These are phyloP conservation scores for Sphaerodactylus townsendi DNA, from an alignment of 2,113 vertebrate genomes.

Conservation along the genomic window DNA sequence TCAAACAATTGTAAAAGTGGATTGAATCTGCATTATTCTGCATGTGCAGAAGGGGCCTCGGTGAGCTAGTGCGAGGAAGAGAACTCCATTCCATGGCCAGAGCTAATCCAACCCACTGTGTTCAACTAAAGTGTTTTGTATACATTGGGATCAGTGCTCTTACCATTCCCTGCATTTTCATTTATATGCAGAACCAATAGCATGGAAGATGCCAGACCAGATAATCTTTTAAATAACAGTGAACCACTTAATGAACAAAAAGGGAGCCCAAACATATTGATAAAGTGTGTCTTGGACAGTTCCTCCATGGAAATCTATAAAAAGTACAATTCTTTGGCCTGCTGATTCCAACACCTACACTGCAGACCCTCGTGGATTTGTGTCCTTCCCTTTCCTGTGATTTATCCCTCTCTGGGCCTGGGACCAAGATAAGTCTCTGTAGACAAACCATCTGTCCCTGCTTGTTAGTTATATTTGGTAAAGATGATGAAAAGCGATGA, in stretches of 20 bases:
- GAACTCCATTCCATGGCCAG: too few relatives aligned
- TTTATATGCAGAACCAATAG: too few relatives aligned
- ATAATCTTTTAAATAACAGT: background rate
- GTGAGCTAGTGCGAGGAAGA: too few relatives aligned
- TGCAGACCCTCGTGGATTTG: background rate
- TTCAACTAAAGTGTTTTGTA: too few relatives aligned
- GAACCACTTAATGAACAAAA: background rate
- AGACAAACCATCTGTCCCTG: constrained; percentile 2
- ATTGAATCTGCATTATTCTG: too few relatives aligned
- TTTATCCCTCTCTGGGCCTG: constrained; percentile 1
- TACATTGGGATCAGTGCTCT: too few relatives aligned
- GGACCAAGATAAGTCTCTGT: background rate
- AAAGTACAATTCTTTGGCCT: background rate
- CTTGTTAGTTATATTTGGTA: background rate
- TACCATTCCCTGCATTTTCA: too few relatives aligned
- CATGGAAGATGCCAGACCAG: too few relatives aligned
- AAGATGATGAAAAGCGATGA: background rate
- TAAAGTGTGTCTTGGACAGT: background rate
- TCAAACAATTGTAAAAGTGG: too few relatives aligned
- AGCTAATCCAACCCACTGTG: too few relatives aligned
- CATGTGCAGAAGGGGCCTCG: too few relatives aligned
- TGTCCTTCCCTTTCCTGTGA: background rate
- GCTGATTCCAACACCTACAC: constrained; percentile 5
- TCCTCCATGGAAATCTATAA: background rate
- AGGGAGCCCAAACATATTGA: background rate